A percentile compares a stretch with the other conserved stretches of the same genome.
These are phyloP conservation scores for Hypothenemus hampei DNA, from an alignment of 1,140 invertebrate species.

Conservation along the genomic window DNA sequence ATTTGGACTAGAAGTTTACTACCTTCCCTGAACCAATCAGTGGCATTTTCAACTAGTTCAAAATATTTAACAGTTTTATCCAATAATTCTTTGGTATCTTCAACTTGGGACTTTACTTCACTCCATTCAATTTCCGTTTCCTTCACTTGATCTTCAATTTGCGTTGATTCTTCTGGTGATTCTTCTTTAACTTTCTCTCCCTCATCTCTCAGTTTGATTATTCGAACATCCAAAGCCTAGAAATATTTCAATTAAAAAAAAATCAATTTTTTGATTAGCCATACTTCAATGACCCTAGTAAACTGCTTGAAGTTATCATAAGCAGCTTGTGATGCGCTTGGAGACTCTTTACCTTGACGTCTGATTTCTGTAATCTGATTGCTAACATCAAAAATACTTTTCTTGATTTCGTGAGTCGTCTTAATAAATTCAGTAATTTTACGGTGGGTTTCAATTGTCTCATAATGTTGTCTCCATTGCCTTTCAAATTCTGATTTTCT, in stretches of 20 bases:
- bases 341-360: constrained; percentile 67
- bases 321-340: constrained; percentile 62
- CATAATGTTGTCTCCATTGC: constrained; percentile 56
- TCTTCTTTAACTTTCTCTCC: constrained; percentile 60
- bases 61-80: constrained; percentile 57
- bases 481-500: constrained; percentile 55
- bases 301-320: constrained; percentile 71
- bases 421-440: constrained; percentile 65
- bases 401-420: constrained; percentile 70
- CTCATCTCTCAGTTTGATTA: constrained; percentile 65
- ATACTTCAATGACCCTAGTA: constrained; percentile 73
- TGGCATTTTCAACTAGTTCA: constrained; percentile 54
- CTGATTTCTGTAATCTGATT: constrained; percentile 58
- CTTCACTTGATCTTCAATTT: constrained; percentile 59
- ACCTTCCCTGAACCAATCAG: constrained; percentile 70
- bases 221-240: constrained; percentile 68
- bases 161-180: constrained; percentile 54
- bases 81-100: constrained; percentile 56
- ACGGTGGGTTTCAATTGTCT: constrained; percentile 58
- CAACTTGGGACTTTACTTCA: constrained; percentile 63
- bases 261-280: neutral
- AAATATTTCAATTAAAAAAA: constrained; percentile 26
- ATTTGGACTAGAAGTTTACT: constrained; percentile 65
- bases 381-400: constrained; percentile 62
- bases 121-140: constrained; percentile 68